Evolutionary conservation across 2,888 invertebrate species (phyloP), one percentile per base, ranked within the genome.

Genomic region (Dermolepida albohirtum): DNA sequence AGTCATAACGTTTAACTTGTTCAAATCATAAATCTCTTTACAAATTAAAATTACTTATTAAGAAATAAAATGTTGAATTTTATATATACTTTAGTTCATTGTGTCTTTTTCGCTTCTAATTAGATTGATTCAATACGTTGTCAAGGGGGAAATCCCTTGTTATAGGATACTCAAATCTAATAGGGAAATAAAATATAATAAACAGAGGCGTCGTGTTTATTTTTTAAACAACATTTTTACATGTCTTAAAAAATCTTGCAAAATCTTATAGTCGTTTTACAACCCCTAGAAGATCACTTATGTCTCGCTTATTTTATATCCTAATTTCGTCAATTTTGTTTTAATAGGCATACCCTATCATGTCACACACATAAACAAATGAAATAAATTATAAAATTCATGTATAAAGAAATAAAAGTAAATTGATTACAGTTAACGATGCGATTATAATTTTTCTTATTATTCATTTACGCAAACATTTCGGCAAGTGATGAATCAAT

Each of bases 161-260:
- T 22, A 22, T 22, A 4, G 22, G 22, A 22, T 22, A 47, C n/a
- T n/a, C n/a, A 47, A 47, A 47, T 17, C 8, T 8, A 17, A 16
- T 47, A 47, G 34, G n/a, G 39, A 62, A 62, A 62, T 62, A 62
- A 62, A 47, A 62, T 12, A 34, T 47, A 62, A 49, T 49, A 17
- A 49, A 47, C 59, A 62, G 59, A 62, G 59, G 59, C 59, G 47
- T 62, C 44, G 29, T 39, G 59, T 62, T 62, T 62, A 62, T 62
- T 62, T 62, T 22, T 62, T 29, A 62, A 62, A 62, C 59, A 62
- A 47, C 47, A 62, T 62, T 47, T 34, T 49, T 47, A 62, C 59
- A 62, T 47, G 59, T 62, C 29, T 62, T 62, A 62, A 49, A 62
- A 62, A 62, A 62, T 29, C 44, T 47, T 62, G 44, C 29, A 47